A percentile compares a stretch with the other conserved stretches of the same genome.
These are phyloP conservation scores for Acrossocheilus fasciatus DNA, from an alignment of 2,797 vertebrate genomes.

Conservation along the genomic window DNA sequence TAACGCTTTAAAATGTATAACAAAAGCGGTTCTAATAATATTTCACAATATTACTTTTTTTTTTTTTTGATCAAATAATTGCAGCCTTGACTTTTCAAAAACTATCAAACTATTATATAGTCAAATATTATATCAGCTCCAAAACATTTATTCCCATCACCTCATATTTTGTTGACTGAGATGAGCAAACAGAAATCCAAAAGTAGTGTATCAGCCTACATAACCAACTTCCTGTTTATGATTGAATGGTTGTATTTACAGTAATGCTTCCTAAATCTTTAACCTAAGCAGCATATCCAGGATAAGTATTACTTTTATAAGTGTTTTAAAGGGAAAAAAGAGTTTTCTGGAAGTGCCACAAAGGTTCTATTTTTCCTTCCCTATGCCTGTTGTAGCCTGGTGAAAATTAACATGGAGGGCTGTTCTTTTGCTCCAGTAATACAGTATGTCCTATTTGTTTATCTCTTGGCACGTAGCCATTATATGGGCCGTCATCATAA, in stretches of 20 bases:
- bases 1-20: neutral
- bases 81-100: no score
- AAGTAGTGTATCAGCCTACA: neutral
- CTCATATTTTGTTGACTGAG: neutral
- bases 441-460: constrained; percentile 24
- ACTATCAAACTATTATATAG: no score
- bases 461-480: constrained; percentile 24
- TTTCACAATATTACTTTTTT: neutral
- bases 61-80: neutral
- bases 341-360: neutral
- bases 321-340: neutral
- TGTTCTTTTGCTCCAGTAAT: neutral
- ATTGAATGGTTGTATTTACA: neutral
- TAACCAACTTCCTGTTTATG: neutral
- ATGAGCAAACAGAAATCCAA: neutral
- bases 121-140: neutral
- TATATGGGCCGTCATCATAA: neutral
- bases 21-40: neutral
- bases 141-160: neutral
- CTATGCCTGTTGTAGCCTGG: neutral
- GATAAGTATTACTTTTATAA: neutral
- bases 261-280: neutral
- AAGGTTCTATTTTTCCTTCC: neutral
- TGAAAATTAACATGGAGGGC: neutral
- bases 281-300: neutral